Evolutionary conservation across 2,888 invertebrate species (phyloP).

Genomic region (Pollenia griseotomentosa): DNA sequence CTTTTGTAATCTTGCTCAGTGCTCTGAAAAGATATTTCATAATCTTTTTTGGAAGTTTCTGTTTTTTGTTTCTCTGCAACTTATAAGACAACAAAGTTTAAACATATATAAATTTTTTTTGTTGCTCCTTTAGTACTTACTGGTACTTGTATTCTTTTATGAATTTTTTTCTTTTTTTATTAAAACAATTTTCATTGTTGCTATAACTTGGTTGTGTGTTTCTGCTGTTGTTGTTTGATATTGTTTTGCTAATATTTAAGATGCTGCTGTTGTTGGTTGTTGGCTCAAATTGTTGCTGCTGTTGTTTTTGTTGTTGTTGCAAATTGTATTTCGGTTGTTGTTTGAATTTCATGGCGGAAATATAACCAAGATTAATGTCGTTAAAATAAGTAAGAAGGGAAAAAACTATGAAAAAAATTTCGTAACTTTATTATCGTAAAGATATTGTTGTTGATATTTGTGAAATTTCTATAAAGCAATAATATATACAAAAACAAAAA

Average conservation of each 20-base stretch:
- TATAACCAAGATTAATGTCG: conserved; percentile 74
- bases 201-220: conserved; percentile 29
- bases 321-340: conserved; percentile 69
- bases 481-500: conserved; percentile 7
- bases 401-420: conserved; percentile 62
- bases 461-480: conserved; percentile 53
- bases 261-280: conserved; percentile 65
- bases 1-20: conserved; percentile 70
- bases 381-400: conserved; percentile 63
- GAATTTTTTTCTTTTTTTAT: conserved; percentile 16
- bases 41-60: conserved; percentile 68
- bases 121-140: conserved; percentile 43
- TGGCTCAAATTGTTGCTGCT: conserved; percentile 41
- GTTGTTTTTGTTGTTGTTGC: conserved; percentile 53
- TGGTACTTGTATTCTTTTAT: conserved; percentile 50
- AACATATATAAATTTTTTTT: conserved; percentile 1
- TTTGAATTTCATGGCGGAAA: conserved; percentile 72
- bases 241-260: conserved; percentile 71
- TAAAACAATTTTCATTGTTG: conserved; percentile 36
- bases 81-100: conserved; percentile 44
- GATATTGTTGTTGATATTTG: conserved; percentile 71
- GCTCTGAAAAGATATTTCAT: conserved; percentile 74
- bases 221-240: conserved; percentile 63
- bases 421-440: conserved; percentile 74
- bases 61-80: background rate